Percentiles rank a stretch among this genome's conserved stretches.
Evolutionary conservation across 2,113 vertebrate genomes (phyloP).

Genomic region (Podarcis muralis): DNA sequence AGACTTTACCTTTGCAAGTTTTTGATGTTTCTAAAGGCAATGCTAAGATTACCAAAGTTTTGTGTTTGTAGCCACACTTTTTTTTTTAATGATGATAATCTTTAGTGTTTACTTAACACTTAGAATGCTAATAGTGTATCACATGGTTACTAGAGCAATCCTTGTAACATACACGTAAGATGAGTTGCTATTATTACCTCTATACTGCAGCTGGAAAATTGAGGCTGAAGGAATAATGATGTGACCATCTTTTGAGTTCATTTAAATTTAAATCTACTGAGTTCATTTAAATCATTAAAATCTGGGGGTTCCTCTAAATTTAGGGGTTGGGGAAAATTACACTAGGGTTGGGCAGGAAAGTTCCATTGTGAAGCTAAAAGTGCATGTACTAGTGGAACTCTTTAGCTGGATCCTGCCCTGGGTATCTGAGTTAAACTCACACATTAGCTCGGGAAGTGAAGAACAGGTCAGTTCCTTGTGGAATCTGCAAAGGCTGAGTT

Average conservation of each 20-base stretch:
- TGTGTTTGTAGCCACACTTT: neutral
- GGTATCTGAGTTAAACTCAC: neutral
- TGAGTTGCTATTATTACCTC: too few species aligned
- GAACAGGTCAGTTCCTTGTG: neutral
- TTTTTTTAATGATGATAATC: neutral
- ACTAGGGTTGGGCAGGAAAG: too few species aligned
- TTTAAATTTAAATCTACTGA: too few species aligned
- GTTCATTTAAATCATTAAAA: too few species aligned
- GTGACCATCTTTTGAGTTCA: neutral
- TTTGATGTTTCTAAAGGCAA: neutral
- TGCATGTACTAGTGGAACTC: too few species aligned
- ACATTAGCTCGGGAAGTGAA: neutral
- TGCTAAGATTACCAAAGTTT: neutral
- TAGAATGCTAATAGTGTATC: neutral
- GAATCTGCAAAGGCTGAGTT: too few species aligned
- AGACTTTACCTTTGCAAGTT: neutral
- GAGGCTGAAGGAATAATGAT: neutral
- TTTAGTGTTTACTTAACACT: neutral
- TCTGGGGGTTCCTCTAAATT: too few species aligned
- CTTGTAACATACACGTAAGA: neutral
- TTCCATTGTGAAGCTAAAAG: too few species aligned
- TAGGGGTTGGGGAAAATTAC: too few species aligned
- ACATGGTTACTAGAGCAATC: neutral
- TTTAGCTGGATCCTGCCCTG: too few species aligned
- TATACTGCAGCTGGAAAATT: neutral